Percentiles rank a stretch among this genome's conserved stretches.
phyloP scores from a whole-genome alignment of 2,113 vertebrate species.

The Camelus bactrianus region DNA sequence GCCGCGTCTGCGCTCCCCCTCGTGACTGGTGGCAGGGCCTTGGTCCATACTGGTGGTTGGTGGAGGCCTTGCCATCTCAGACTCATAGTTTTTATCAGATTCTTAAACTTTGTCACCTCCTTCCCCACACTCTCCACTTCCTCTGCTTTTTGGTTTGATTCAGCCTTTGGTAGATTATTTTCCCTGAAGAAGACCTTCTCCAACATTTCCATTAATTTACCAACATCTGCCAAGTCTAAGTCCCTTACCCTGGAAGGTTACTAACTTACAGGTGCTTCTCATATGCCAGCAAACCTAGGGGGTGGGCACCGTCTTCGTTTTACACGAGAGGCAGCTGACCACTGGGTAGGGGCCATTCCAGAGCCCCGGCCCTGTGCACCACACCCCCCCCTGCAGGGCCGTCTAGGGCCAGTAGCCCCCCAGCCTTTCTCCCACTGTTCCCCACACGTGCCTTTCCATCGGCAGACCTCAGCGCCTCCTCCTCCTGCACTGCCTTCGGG shows the following conservation, averaged over 20 bases:
- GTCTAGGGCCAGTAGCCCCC: too few relatives aligned
- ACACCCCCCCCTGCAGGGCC: neutral
- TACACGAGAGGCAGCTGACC: neutral
- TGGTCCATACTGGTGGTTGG: neutral
- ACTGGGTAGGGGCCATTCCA: neutral
- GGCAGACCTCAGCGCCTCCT: neutral
- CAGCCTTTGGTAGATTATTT: neutral
- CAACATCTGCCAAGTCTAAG: neutral
- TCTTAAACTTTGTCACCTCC: neutral
- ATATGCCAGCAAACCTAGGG: neutral
- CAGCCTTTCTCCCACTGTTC: neutral
- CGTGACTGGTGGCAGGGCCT: neutral
- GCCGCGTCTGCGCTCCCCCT: neutral
- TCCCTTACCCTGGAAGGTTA: neutral
- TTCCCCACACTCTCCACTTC: neutral
- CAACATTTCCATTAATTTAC: neutral
- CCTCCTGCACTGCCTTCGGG: neutral
- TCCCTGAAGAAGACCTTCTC: neutral
- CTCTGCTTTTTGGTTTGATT: neutral
- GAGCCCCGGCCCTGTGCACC: neutral
- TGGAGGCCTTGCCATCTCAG: neutral
- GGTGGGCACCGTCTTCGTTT: neutral
- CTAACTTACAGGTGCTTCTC: neutral
- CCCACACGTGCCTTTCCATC: fast-evolving
- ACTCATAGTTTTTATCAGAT: neutral